Conservation (phyloP, 2,113 vertebrate genomes). For the Triplophysa siluroides region DNA sequence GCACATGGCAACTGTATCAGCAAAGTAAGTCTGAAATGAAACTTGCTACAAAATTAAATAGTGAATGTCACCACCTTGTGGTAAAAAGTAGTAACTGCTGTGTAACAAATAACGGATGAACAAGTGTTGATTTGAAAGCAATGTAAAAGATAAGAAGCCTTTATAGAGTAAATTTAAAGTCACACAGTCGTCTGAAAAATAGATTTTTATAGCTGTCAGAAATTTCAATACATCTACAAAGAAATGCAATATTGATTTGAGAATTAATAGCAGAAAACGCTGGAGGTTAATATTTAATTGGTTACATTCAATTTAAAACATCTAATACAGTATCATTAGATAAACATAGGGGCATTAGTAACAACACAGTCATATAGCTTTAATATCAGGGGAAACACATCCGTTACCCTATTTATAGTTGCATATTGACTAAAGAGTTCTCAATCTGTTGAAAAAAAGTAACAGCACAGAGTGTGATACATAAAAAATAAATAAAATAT, state of each 20-base stretch:
- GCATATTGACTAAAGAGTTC: neutral
- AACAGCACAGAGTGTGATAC: neutral
- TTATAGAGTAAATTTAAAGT: neutral
- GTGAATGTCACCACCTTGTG: conserved; percentile 2
- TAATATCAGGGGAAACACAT: neutral
- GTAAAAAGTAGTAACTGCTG: neutral
- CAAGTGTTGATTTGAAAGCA: neutral
- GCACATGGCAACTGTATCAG: neutral
- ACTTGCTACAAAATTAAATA: neutral
- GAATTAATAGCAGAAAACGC: neutral
- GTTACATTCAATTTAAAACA: conserved; percentile 14
- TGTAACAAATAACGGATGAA: neutral
- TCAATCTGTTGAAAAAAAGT: neutral
- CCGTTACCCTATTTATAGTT: neutral
- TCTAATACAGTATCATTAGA: neutral
- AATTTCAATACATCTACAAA: conserved; percentile 14
- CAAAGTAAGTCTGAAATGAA: neutral
- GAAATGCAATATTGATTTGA: neutral
- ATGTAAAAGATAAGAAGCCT: neutral
- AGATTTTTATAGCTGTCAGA: conserved; percentile 14
- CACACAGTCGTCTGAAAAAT: neutral
- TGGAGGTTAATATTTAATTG: neutral
- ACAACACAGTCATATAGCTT: neutral
- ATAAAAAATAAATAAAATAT: too few species aligned
- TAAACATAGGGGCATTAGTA: neutral